Base-by-base conservation (phyloP, 2,113 vertebrate species). In the Trematocara nigrifrons region DNA sequence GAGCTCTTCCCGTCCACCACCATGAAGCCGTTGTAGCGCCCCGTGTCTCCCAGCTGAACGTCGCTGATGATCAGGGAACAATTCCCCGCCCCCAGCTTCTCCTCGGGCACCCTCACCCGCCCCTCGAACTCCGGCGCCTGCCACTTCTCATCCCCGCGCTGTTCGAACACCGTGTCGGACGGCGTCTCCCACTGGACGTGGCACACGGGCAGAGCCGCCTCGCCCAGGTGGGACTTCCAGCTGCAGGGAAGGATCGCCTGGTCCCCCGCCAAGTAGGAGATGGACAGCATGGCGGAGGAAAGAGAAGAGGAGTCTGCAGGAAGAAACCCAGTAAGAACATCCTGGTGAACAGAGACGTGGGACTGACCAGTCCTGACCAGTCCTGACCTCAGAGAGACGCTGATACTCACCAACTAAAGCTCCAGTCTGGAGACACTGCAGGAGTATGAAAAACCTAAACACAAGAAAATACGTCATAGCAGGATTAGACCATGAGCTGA, bases 1-100 rank as follows among this genome's bases (percentile, higher is more conserved):
- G 81, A 31, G 74, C 29, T 38, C 2, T 0, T 33, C 4, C 85
- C 38, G 0, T 91, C 90, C 22, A 94, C 81, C 76, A 96, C 40
- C 89, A 96, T 69, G 89, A 92, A 96, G 91, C 96, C 92, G 80
- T 95, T 38, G 26, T 96, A 96, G 12, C 76, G 29, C 3, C 96
- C 95, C 1, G 82, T 64, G 81, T 96, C 96, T 0, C 31, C 35
- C 10, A 95, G 82, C 82, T 94, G 94, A 4, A 91, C 93, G 40
- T 96, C 95, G 0, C 3, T 71, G 79, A 96, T 83, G 57, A 88
- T 51, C 84, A 96, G 87, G 1, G 96, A 96, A 29, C 96, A 96
- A 59, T 96, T 91, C 4, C 96, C 96, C 0, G 35, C 45, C 10
- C 4, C 29, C 6, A 96, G 92, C 42, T 22, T 66, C 3, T 88